Evolutionary conservation across 2,888 invertebrate species (phyloP).

Genomic region (Proisotoma minuta): DNA sequence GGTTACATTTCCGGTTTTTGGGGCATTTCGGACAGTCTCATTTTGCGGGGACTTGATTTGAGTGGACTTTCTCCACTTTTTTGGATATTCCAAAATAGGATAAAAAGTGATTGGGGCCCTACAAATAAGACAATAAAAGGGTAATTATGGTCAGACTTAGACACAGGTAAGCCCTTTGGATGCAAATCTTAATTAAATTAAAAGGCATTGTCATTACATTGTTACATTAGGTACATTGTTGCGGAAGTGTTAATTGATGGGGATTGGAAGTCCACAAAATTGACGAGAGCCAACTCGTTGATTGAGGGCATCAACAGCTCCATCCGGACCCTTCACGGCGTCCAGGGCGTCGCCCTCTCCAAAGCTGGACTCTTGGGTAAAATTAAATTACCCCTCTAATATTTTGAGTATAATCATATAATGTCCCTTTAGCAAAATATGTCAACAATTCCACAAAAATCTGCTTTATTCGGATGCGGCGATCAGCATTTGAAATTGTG

Average conservation of each 20-base stretch:
- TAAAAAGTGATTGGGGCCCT: no score
- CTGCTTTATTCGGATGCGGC: conserved; percentile 30
- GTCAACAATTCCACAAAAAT: conserved; percentile 29
- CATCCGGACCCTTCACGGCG: conserved; percentile 33
- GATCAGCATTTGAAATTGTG: conserved; percentile 33
- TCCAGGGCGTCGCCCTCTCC: conserved; percentile 35
- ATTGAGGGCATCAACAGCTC: conserved; percentile 24
- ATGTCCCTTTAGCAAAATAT: conserved; percentile 25
- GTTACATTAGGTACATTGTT: conserved; percentile 16
- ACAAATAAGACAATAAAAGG: no score
- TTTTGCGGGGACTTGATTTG: no score
- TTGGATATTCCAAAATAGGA: no score
- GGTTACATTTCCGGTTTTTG: not conserved
- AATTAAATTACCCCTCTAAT: not conserved
- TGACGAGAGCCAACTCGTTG: conserved; percentile 15
- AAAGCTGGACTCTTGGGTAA: conserved; percentile 37
- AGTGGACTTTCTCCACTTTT: no score
- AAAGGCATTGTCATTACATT: not conserved
- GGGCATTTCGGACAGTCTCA: no score
- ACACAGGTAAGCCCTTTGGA: conserved; percentile 15
- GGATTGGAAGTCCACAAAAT: conserved; percentile 1
- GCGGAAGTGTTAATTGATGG: conserved; percentile 12
- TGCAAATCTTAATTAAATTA: not conserved
- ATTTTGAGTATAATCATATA: not conserved
- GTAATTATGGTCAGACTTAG: conserved; percentile 16